Conservation (phyloP, 1,140 invertebrate species). For the Lucilia sericata region DNA sequence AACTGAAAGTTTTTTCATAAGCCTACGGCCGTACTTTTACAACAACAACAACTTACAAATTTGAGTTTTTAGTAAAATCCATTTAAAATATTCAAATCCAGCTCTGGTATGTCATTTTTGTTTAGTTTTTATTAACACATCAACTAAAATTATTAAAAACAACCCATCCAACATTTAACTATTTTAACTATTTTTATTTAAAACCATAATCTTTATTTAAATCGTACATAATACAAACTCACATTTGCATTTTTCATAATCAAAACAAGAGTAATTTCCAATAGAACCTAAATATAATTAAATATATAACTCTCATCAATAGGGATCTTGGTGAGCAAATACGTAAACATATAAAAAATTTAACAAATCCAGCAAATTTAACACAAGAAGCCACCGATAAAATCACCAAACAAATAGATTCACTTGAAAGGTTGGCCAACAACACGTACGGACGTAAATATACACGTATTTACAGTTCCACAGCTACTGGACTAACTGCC, state of each 20-base stretch:
- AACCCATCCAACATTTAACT: background rate
- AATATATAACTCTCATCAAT: constrained; percentile 35
- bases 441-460: constrained; percentile 79
- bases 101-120: background rate
- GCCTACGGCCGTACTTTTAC: too few species aligned
- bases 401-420: constrained; percentile 76
- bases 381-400: constrained; percentile 70
- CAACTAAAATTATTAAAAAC: too few species aligned
- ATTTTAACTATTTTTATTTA: background rate
- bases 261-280: background rate
- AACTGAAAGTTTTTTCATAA: too few species aligned
- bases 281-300: constrained; percentile 38
- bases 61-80: background rate
- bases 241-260: background rate
- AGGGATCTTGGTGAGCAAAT: constrained; percentile 82
- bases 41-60: too few species aligned
- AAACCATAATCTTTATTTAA: background rate
- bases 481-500: constrained; percentile 76
- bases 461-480: constrained; percentile 70
- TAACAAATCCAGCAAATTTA: constrained; percentile 74
- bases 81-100: background rate
- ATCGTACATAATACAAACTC: background rate
- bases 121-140: background rate
- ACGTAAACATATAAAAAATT: constrained; percentile 75
- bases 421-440: constrained; percentile 77